Conservation (phyloP, 2,113 vertebrate genomes). For the Onychostoma macrolepis region DNA sequence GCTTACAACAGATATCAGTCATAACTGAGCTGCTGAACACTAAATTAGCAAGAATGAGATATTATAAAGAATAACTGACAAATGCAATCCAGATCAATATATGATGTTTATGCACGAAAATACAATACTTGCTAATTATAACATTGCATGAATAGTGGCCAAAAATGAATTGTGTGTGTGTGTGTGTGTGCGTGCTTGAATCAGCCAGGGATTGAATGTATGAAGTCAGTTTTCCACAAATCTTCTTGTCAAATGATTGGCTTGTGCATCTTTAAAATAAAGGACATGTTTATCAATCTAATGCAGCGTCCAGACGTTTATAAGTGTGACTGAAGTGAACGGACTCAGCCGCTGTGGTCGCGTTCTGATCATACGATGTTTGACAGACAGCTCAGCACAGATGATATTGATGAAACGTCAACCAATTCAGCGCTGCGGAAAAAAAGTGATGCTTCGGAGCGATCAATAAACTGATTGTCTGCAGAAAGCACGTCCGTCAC, state of each 20-base stretch:
- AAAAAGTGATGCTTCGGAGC: not conserved
- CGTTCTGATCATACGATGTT: not conserved
- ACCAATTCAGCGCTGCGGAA: not conserved
- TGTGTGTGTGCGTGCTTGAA: not conserved
- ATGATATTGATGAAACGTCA: not conserved
- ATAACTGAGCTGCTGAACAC: not conserved
- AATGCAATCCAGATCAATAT: not conserved
- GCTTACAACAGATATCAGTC: not conserved
- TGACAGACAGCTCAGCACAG: not conserved
- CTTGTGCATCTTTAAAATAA: not conserved
- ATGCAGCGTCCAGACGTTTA: not conserved
- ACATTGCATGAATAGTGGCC: not conserved
- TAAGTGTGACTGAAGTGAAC: not conserved
- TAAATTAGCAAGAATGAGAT: not conserved
- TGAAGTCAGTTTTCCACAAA: not conserved
- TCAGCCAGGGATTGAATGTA: not conserved
- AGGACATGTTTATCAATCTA: not conserved
- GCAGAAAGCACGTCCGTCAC: slow-evolving; percentile 8
- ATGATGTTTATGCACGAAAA: not conserved
- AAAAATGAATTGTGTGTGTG: too few species aligned
- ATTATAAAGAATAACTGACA: too few species aligned
- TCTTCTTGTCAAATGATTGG: not conserved
- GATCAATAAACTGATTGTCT: not conserved
- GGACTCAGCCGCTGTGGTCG: not conserved
- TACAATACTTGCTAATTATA: not conserved